Percentiles rank a stretch among this genome's conserved stretches.
phyloP scores from a whole-genome alignment of 2,113 vertebrate species.

The Oplegnathus fasciatus region DNA sequence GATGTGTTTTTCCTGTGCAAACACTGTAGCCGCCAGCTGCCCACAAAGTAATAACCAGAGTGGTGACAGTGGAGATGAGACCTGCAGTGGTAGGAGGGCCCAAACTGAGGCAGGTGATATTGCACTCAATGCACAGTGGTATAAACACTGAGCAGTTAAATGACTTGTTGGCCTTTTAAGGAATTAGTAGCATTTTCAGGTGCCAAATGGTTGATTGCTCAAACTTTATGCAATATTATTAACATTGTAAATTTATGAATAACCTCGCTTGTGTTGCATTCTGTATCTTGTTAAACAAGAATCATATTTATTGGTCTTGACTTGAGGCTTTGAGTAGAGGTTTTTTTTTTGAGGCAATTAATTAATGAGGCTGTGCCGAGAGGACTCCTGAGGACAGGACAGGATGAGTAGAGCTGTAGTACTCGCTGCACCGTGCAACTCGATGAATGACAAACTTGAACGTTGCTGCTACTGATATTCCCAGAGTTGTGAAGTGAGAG shows the following conservation, averaged over 20 bases:
- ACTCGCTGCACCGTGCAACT: neutral
- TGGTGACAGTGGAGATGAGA: conserved; percentile 10
- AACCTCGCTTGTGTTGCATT: neutral
- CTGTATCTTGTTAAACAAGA: neutral
- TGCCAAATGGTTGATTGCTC: neutral
- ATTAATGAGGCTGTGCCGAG: neutral
- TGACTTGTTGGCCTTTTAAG: neutral
- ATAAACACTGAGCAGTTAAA: neutral
- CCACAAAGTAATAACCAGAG: neutral
- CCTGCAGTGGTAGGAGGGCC: neutral
- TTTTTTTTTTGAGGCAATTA: neutral
- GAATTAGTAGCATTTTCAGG: neutral
- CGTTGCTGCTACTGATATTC: neutral
- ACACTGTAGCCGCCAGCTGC: neutral
- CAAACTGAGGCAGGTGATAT: neutral
- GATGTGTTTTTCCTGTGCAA: neutral
- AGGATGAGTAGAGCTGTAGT: neutral
- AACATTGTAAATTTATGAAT: neutral
- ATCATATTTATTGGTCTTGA: neutral
- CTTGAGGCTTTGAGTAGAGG: neutral
- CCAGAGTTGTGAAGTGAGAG: neutral
- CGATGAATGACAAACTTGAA: neutral
- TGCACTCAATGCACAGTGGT: neutral
- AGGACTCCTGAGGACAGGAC: neutral
- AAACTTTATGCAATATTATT: neutral